Conservation (phyloP, 2,797 vertebrate species). For the Enteromius fasciolatus region DNA sequence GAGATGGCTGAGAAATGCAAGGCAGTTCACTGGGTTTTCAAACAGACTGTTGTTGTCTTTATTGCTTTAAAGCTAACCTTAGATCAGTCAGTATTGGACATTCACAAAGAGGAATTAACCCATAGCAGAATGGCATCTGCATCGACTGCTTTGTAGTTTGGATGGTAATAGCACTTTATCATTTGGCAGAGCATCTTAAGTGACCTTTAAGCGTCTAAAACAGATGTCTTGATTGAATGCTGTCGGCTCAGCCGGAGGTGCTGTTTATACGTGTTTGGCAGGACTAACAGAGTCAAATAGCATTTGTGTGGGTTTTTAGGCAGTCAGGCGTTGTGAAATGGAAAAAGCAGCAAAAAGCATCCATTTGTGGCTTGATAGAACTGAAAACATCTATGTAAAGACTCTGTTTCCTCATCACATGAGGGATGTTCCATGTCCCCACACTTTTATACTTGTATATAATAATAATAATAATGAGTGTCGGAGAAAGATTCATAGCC, state of each 20-base stretch:
- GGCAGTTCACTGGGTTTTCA: not conserved
- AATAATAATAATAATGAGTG: constrained; percentile 18
- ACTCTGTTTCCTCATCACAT: not conserved
- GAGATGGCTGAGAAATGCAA: constrained; percentile 5
- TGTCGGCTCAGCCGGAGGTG: constrained; percentile 41
- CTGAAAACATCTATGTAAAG: constrained; percentile 26
- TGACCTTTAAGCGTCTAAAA: constrained; percentile 49
- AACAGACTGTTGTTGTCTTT: not conserved
- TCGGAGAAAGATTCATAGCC: not conserved
- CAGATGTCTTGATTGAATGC: constrained; percentile 52
- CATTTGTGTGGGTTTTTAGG: constrained; percentile 45
- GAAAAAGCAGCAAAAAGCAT: constrained; percentile 23
- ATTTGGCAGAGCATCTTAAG: constrained; percentile 46
- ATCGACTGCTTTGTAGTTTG: constrained; percentile 22
- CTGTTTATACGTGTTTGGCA: constrained; percentile 39
- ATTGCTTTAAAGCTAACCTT: not conserved
- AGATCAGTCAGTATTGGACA: not conserved
- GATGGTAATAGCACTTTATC: constrained; percentile 24
- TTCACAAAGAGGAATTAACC: constrained; percentile 23
- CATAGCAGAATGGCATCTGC: constrained; percentile 10
- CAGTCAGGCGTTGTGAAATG: constrained; percentile 10
- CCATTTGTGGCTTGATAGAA: constrained; percentile 41
- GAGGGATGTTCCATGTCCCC: not conserved
- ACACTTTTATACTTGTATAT: not conserved
- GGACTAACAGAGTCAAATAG: constrained; percentile 4